A percentile compares a stretch with the other conserved stretches of the same genome.
Conservation (phyloP, 1,140 invertebrate genomes). For the Hesperophylax magnus region DNA sequence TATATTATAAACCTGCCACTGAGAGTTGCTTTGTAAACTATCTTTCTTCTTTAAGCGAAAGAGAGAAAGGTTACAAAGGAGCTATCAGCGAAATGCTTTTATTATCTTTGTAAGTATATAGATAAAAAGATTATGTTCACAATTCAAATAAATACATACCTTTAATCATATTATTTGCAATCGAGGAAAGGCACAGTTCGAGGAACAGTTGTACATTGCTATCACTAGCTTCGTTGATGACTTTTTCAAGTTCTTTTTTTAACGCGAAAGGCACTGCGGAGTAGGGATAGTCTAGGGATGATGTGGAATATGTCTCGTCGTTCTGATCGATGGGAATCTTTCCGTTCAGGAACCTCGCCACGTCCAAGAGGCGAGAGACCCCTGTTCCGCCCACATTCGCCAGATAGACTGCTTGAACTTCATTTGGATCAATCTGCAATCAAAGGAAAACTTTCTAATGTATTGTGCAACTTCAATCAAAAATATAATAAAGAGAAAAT, state of each 20-base stretch:
- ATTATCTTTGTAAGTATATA: too few relatives aligned
- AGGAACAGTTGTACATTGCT: constrained; percentile 75
- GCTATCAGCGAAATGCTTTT: too few relatives aligned
- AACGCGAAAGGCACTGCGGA: constrained; percentile 71
- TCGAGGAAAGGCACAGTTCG: constrained; percentile 74
- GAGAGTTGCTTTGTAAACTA: too few relatives aligned
- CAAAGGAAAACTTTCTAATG: too few relatives aligned
- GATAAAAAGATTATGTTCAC: too few relatives aligned
- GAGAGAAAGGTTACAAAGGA: neutral
- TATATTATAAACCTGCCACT: too few relatives aligned
- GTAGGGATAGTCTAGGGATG: constrained; percentile 70
- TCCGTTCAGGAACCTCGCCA: constrained; percentile 75
- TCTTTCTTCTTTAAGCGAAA: too few relatives aligned
- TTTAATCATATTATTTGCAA: constrained; percentile 79
- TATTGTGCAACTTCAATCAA: too few relatives aligned
- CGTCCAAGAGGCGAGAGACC: constrained; percentile 76
- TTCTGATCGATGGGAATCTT: constrained; percentile 75
- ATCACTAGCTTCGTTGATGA: constrained; percentile 71
- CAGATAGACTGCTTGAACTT: constrained; percentile 71
- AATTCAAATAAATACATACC: constrained; percentile 60
- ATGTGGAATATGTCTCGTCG: constrained; percentile 71
- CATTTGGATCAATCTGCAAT: constrained; percentile 72
- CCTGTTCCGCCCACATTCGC: constrained; percentile 74
- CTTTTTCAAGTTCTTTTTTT: constrained; percentile 70
- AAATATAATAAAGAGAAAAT: too few relatives aligned